Evolutionary conservation across 2,113 vertebrate species (phyloP), one percentile per base, ranked within the genome.

Genomic region (Diphyllodes magnificus): DNA sequence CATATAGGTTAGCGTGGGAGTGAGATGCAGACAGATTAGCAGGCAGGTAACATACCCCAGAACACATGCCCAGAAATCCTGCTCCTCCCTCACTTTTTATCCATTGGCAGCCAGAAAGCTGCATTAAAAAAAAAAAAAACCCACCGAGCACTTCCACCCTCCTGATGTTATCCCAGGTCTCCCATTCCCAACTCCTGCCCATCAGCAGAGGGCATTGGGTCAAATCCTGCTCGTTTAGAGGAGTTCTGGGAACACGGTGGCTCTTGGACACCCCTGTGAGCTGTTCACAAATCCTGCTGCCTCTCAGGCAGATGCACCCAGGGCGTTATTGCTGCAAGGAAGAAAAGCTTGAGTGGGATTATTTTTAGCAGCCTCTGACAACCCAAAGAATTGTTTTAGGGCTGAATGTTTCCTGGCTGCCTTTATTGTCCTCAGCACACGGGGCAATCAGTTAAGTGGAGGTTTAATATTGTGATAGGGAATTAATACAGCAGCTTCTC

Each of bases 301-400:
- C 66, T 73, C 91, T 54, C 24, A 63, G 90, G 79, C 63, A 66
- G 33, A 31, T 3, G 35, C 71, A 76, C 81, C 35, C 1, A 8
- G 13, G 21, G 82, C 33, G 5, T 27, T 63, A 28, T 6, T 13
- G 84, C 93, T 83, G 37, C 4, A 14, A 59, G 79, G 18, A 78
- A 78, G 33, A 57, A 86, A 91, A 90, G 82, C 94, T 37, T 4
- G 44, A 77, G 84, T 6, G 85, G 82, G 75, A 88, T 94, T 95
- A 93, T 96, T 95, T 90, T 94, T 96, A 94, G 95, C 95, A 88
- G 88, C 49, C 70, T 81, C 54, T 82, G 94, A 70, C 90, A 88
- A 27, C 69, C 64, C 49, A 15, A 53, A 75, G 92, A 31, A 78
- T 68, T 53, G 45, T 50, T 95, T 96, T 70, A 93, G 95, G 85